Percentiles rank a stretch among this genome's conserved stretches.
Conservation (phyloP, 92 coral and sea anemone genomes). For the Phymanthus crucifer region DNA sequence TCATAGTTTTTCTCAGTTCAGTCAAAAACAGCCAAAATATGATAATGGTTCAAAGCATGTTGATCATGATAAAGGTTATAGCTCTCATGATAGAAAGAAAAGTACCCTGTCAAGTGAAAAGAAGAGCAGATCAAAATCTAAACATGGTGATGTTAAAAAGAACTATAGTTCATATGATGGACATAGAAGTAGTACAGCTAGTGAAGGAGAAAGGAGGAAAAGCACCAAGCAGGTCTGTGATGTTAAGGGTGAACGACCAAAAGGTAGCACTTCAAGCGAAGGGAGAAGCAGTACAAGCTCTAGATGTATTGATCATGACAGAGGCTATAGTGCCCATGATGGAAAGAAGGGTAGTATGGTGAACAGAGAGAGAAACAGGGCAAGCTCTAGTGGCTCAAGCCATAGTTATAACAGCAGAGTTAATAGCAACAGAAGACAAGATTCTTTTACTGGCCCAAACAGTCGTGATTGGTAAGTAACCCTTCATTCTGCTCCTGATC, state of each 20-base stretch:
- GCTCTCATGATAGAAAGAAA: neutral
- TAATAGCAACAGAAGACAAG: neutral
- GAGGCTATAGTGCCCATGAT: neutral
- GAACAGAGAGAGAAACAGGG: neutral
- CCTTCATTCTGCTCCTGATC: neutral
- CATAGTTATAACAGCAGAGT: neutral
- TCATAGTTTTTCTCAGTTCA: neutral
- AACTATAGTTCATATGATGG: neutral
- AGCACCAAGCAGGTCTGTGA: neutral
- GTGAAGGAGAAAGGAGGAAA: neutral
- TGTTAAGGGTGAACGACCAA: too few species aligned
- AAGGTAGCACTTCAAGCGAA: too few species aligned
- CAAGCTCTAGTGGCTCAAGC: neutral
- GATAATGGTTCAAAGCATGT: neutral
- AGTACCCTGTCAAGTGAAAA: neutral
- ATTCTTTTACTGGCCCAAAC: neutral
- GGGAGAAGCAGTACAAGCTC: too few species aligned
- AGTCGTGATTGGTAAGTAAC: neutral
- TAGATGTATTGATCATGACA: neutral
- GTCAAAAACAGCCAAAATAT: slow-evolving; percentile 2
- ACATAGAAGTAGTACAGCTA: neutral
- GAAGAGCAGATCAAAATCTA: neutral
- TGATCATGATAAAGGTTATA: too few species aligned
- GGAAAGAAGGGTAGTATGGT: neutral
- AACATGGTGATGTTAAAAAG: neutral